A percentile compares a stretch with the other conserved stretches of the same genome.
Conservation (phyloP, 1,140 invertebrate species). For the Ctenoplectra terminalis region DNA sequence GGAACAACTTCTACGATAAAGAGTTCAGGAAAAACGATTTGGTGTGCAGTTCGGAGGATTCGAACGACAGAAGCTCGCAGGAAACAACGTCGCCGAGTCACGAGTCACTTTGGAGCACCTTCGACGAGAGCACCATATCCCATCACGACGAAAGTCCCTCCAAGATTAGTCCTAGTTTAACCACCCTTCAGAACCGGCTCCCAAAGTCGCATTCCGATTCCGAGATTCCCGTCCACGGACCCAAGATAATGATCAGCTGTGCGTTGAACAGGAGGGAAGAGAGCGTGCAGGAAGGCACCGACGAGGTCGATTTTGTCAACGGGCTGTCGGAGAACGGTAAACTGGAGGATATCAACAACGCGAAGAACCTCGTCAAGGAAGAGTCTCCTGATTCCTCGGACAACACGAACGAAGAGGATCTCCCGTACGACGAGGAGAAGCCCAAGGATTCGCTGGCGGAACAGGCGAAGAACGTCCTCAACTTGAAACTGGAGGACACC, state of each 20-base stretch:
- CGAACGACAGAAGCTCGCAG: conserved; percentile 71
- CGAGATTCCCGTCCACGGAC: conserved; percentile 55
- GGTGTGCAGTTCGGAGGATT: conserved; percentile 68
- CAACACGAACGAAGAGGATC: not conserved
- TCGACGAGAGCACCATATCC: conserved; percentile 77
- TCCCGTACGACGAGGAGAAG: not conserved
- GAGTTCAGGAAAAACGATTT: conserved; percentile 6
- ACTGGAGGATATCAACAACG: conserved; percentile 16
- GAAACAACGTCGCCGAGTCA: conserved; percentile 77
- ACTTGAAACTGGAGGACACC: conserved; percentile 44
- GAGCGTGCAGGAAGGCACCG: not conserved
- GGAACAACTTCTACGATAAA: conserved; percentile 16
- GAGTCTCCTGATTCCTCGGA: conserved; percentile 22
- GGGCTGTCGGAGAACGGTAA: not conserved
- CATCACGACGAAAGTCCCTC: conserved; percentile 69
- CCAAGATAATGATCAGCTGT: not conserved
- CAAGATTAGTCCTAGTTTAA: not conserved
- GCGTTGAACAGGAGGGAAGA: not conserved
- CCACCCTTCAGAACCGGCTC: conserved; percentile 13
- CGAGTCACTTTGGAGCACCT: conserved; percentile 78
- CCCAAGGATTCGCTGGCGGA: not conserved
- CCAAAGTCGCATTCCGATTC: conserved; percentile 77
- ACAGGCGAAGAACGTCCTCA: not conserved
- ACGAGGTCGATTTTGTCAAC: conserved; percentile 58
- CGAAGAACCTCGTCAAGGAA: conserved; percentile 28